Evolutionary conservation across 2,113 vertebrate species (phyloP), one percentile per base, ranked within the genome.

Genomic region (Platichthys stellatus): DNA sequence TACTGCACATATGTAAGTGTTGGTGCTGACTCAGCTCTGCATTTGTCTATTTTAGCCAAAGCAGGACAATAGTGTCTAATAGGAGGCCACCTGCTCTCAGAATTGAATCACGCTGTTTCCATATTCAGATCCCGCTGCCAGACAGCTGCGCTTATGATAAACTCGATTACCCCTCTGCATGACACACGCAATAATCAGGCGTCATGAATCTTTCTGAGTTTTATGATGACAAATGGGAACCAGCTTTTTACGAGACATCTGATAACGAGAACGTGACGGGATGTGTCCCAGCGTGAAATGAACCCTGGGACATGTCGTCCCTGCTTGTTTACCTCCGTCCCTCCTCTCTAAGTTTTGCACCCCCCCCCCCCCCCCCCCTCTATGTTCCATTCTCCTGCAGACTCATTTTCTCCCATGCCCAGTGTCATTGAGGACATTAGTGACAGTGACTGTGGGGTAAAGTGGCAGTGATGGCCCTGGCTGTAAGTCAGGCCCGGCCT

Each of bases 351-450:
- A 45, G 12, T 49, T 54, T 1, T 20, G 40, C 23, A 23, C 23
- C 23, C 23, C 23, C 23, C 23, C 23, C 23, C 23, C 40, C 4
- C 49, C 40, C 69, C 31, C 69, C 31, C 26, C 3, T 18, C 23
- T 11, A 51, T 5, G 2, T 5, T 58, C 17, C 43, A 7, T 17
- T 70, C 67, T 40, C 60, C 38, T 21, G 54, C 65, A 66, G 56
- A 62, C 81, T 75, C 14, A 75, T 86, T 72, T 83, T 82, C 79
- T 93, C 89, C 88, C 90, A 89, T 92, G 86, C 83, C 89, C 79
- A 60, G 78, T 75, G 83, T 90, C 92, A 93, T 92, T 93, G 87
- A 85, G 82, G 77, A 84, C 87, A 89, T 92, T 89, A 91, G 84
- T 78, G 88, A 84, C 90, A 79, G 78, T 78, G 82, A 89, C 85